These are phyloP conservation scores for Ericerus pela DNA, from an alignment of 1,140 invertebrate species.

Conservation along the genomic window DNA sequence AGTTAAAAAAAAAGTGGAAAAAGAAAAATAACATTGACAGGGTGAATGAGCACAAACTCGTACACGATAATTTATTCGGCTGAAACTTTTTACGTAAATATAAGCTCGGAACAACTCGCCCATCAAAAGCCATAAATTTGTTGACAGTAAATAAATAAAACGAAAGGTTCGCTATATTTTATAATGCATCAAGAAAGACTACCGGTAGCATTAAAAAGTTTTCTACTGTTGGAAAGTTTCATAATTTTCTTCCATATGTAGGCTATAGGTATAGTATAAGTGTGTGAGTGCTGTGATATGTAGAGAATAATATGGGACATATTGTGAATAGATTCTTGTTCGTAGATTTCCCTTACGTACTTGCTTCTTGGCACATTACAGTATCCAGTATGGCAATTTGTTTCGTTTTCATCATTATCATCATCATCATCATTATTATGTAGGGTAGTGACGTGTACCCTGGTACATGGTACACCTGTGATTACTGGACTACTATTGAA, in stretches of 20 bases:
- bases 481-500: too few relatives aligned
- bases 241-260: constrained; percentile 2
- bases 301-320: background rate
- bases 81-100: too few relatives aligned
- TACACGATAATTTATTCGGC: too few relatives aligned
- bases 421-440: too few relatives aligned
- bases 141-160: constrained; percentile 5
- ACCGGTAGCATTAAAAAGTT: too few relatives aligned
- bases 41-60: too few relatives aligned
- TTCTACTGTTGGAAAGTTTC: constrained; percentile 5
- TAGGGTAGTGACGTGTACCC: too few relatives aligned
- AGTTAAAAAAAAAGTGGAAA: too few relatives aligned
- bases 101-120: constrained; percentile 1
- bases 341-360: too few relatives aligned
- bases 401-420: background rate
- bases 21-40: too few relatives aligned
- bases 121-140: constrained; percentile 4
- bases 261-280: background rate
- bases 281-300: background rate
- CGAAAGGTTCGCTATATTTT: constrained; percentile 5
- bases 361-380: too few relatives aligned
- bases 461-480: too few relatives aligned
- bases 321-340: background rate
- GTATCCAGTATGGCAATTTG: background rate
- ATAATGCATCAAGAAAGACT: constrained; percentile 5